Evolutionary conservation across 1,140 invertebrate species (phyloP), one percentile per base, ranked within the genome.

Genomic region (Brachionus rubens): DNA sequence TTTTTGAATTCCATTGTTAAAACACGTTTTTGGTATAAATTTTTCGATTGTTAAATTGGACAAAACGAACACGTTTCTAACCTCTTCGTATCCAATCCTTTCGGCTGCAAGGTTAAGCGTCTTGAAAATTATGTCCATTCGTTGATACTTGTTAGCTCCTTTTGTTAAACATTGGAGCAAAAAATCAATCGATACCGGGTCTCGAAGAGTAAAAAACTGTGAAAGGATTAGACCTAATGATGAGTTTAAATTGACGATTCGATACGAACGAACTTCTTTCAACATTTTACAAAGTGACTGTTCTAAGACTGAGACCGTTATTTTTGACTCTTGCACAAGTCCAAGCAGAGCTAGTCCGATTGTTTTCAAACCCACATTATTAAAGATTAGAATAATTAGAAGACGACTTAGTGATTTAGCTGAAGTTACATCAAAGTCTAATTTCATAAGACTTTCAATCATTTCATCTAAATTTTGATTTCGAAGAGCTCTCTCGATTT

Each of bases 11-110:
- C 33, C 33, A 36, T 0, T 16, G 0, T 0, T 2, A 6, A 16
- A 50, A 3, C 10, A 50, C 1, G 48, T 12, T 19, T 24, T 50
- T 9, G 14, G 14, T 26, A 54, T 2, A 30, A 54, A 54, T 0
- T 54, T 24, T 14, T 54, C 50, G 21, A 54, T 54, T 54, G 21
- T 54, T 26, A 54, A 54, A 54, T 54, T 54, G 50, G 50, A 26
- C 24, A 54, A 26, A 14, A 28, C 9, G 28, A 54, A 54, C 24
- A 26, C 14, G 7, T 26, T 12, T 26, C 24, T 21, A 14, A 54
- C 24, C 14, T 54, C 28, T 9, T 54, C 24, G 14, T 54, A 54
- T 7, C 50, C 50, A 54, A 54, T 54, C 24, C 28, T 54, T 54
- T 26, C 28, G 1, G 50, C 50, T 2, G 50, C 24, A 9, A 54